phyloP scores from a whole-genome alignment of 2,797 vertebrate genomes.

The Pempheris klunzingeri region DNA sequence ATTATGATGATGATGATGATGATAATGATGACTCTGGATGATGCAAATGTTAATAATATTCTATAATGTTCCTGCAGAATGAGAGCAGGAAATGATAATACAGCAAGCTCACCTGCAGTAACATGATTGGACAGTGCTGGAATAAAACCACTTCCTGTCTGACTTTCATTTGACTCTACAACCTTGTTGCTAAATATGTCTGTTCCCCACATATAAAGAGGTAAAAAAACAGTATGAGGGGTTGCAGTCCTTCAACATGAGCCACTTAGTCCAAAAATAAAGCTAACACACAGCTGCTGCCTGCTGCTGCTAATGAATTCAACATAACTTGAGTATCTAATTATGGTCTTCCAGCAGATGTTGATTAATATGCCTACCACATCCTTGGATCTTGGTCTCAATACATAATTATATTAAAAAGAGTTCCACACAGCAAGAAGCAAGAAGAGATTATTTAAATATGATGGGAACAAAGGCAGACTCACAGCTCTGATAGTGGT shows the following conservation, averaged over 20 bases:
- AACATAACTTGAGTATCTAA: conserved; percentile 58
- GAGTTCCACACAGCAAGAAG: conserved; percentile 30
- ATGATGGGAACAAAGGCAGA: conserved; percentile 54
- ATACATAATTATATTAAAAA: conserved; percentile 40
- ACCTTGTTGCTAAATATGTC: conserved; percentile 34
- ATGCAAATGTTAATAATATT: conserved; percentile 61
- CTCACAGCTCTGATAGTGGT: conserved; percentile 24
- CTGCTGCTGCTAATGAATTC: conserved; percentile 63
- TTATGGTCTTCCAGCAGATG: conserved; percentile 61
- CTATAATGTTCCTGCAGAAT: conserved; percentile 58
- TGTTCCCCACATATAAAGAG: conserved; percentile 1
- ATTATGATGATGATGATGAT: conserved; percentile 32
- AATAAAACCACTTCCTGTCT: conserved; percentile 84
- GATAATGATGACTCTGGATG: conserved; percentile 45
- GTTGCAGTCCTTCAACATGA: conserved; percentile 2
- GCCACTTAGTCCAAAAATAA: conserved; percentile 61
- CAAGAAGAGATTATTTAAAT: conserved; percentile 30
- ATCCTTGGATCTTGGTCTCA: conserved; percentile 36
- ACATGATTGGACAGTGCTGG: conserved; percentile 74
- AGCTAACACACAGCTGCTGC: conserved; percentile 52
- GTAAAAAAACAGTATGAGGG: neutral
- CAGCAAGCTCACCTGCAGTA: conserved; percentile 58
- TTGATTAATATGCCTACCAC: conserved; percentile 64
- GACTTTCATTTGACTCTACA: conserved; percentile 69
- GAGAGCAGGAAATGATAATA: conserved; percentile 45